Evolutionary conservation across 2,113 vertebrate species (phyloP), one percentile per base, ranked within the genome.

Genomic region (Oceanites oceanicus): DNA sequence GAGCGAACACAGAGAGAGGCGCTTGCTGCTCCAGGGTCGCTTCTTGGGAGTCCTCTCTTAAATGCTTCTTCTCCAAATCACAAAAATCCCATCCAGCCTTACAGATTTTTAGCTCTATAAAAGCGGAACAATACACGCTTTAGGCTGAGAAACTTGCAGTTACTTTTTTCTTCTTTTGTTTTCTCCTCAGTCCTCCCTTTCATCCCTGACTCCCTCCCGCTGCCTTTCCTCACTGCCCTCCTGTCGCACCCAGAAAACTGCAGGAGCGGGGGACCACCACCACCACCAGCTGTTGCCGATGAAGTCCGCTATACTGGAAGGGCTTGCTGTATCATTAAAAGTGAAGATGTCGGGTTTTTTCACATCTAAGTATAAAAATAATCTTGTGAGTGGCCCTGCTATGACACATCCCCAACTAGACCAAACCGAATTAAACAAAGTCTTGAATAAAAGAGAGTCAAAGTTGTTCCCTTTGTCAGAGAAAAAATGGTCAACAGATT

Each of bases 191-290:
- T 42, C 15, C 42, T 26, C 25, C 36, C 38, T 55, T 80, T 68
- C 26, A 15, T 10, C 11, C 13, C 11, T 26, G 15, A 19, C 4
- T 49, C 15, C 10, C 47, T 53, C 25, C 11, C 50, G 15, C 26
- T 63, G 0, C 34, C 20, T 7, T 52, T 55, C 40, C 15, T 8
- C 29, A 15, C 6, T 42, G 13, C 14, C 40, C 19, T 65, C 17
- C 29, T 22, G 30, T 25, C 3, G 2, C 38, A 38, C 1, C 8
- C 17, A 34, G 29, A 32, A 76, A 59, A 36, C 40, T 32, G 2
- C 20, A 26, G 1, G 3, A 66, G 52, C n/a, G n/a, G 8, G 6
- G 4, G 49, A 18, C 5, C 6, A 67, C n/a, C 6, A 29, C 2
- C 19, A 21, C 1, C n/a, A 26, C 19, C 26, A 36, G 14, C 44